A percentile compares a stretch with the other conserved stretches of the same genome.
phyloP scores from a whole-genome alignment of 2,888 invertebrate species.

The Apamea monoglypha region DNA sequence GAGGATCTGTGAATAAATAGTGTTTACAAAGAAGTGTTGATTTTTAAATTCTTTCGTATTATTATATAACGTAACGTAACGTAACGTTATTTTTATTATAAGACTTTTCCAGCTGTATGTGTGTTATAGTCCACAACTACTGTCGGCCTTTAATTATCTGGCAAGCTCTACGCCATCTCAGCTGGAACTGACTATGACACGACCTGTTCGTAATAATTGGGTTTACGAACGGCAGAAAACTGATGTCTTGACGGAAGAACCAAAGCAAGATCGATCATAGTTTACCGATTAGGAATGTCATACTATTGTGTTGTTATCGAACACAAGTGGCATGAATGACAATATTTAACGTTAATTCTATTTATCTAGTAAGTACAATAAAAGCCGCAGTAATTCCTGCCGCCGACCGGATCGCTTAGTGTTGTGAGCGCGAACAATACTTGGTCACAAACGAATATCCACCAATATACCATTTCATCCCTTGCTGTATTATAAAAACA shows the following conservation, averaged over 20 bases:
- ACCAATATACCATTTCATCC: constrained; percentile 40
- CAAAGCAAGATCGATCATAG: constrained; percentile 9
- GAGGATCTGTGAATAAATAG: constrained; percentile 80
- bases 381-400: constrained; percentile 41
- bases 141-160: not conserved
- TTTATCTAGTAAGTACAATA: constrained; percentile 42
- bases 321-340: constrained; percentile 28
- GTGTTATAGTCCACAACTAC: not conserved
- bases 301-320: not conserved
- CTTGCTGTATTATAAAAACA: constrained; percentile 42
- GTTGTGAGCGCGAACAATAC: constrained; percentile 36
- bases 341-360: constrained; percentile 41
- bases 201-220: constrained; percentile 10
- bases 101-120: not conserved
- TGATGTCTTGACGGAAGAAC: not conserved
- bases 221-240: not conserved
- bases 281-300: constrained; percentile 15
- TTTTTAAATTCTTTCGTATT: not conserved
- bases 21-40: not conserved
- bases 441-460: constrained; percentile 23
- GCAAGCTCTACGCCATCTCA: not conserved
- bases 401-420: constrained; percentile 19
- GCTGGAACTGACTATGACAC: not conserved
- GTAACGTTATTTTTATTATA: no score
- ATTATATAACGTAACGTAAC: no score